Conservation (phyloP, 1,140 invertebrate species). For the Belonocnema kinseyi region DNA sequence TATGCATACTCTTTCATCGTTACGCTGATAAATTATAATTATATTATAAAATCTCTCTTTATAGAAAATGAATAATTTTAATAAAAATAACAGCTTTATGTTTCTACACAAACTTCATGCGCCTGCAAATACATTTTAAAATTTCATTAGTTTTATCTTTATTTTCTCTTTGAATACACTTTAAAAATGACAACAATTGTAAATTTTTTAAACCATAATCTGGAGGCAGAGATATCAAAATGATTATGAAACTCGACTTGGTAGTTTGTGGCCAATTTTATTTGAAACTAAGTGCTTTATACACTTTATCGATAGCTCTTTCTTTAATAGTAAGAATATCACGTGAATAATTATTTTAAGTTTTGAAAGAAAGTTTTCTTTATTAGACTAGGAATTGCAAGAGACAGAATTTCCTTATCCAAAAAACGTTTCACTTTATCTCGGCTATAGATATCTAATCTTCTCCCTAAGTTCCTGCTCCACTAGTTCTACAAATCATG, state of each 20-base stretch:
- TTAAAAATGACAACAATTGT: neutral
- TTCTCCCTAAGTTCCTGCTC: neutral
- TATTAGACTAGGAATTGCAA: neutral
- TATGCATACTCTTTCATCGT: no score
- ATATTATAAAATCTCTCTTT: no score
- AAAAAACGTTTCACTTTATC: conserved; percentile 8
- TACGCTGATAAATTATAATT: no score
- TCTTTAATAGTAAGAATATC: neutral
- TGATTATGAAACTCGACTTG: neutral
- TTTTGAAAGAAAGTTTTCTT: neutral
- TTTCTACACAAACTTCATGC: no score
- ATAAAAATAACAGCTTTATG: no score
- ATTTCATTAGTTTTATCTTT: no score
- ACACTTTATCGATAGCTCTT: neutral
- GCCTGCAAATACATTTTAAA: no score
- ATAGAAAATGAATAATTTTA: no score
- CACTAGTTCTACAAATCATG: neutral
- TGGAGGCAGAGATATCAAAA: neutral
- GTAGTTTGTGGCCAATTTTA: conserved; percentile 1
- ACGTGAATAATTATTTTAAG: neutral
- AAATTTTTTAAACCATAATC: neutral
- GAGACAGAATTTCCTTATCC: conserved; percentile 16
- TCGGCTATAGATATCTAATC: neutral
- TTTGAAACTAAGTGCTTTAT: conserved; percentile 9
- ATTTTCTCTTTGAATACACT: neutral